Conservation (phyloP, 2,797 vertebrate species). For the Sebastes paucispinis region DNA sequence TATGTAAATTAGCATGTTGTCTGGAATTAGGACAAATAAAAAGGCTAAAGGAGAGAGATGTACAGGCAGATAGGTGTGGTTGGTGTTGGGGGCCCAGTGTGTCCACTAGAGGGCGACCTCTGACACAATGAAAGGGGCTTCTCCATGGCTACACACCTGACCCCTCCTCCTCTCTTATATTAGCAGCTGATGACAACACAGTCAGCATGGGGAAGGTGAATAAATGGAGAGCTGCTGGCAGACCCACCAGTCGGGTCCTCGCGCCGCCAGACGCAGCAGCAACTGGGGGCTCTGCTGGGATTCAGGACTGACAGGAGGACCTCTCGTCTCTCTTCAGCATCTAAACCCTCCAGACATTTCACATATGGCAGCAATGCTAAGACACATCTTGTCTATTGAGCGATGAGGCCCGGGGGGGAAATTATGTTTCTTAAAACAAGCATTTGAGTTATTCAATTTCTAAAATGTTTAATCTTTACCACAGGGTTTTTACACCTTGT, state of each 20-base stretch:
- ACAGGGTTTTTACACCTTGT: background rate
- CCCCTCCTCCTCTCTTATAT: background rate
- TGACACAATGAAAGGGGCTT: constrained; percentile 25
- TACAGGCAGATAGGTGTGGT: constrained; percentile 4
- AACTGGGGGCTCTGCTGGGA: constrained; percentile 36
- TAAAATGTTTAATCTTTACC: background rate
- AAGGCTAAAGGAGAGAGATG: background rate
- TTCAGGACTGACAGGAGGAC: constrained; percentile 23
- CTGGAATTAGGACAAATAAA: background rate
- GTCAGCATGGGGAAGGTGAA: constrained; percentile 12
- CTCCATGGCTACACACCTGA: background rate
- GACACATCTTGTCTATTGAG: background rate
- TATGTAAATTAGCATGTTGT: background rate
- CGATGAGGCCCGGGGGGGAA: background rate
- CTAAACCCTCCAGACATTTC: background rate
- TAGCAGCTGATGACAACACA: constrained; percentile 21
- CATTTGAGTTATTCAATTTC: background rate
- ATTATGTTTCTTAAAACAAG: background rate
- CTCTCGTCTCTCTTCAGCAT: background rate
- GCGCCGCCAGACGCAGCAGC: constrained; percentile 11
- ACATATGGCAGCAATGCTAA: background rate
- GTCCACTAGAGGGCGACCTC: constrained; percentile 78
- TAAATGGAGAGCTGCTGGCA: constrained; percentile 5
- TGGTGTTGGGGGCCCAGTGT: background rate
- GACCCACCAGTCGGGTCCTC: constrained; percentile 4